Percentiles rank a stretch among this genome's conserved stretches.
Conservation (phyloP, 2,888 invertebrate genomes). For the Peribatodes rhomboidaria region DNA sequence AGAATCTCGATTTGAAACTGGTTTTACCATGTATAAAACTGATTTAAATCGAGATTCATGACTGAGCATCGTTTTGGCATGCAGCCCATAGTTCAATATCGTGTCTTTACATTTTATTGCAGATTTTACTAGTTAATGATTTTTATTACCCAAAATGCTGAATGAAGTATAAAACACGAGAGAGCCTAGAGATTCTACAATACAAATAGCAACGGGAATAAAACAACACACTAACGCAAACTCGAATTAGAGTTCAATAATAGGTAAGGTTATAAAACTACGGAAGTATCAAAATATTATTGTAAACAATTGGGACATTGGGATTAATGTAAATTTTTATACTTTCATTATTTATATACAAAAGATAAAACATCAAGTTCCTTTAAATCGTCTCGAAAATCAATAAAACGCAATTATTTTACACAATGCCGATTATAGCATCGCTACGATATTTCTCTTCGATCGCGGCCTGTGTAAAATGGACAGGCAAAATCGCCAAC, state of each 20-base stretch:
- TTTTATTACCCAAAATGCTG: not conserved
- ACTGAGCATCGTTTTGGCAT: too few relatives aligned
- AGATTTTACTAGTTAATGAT: not conserved
- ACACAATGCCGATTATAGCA: conserved; percentile 3
- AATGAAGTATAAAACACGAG: conserved; percentile 20
- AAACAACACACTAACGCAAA: conserved; percentile 13
- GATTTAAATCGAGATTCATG: too few relatives aligned
- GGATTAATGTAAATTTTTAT: conserved; percentile 17
- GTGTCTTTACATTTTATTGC: too few relatives aligned
- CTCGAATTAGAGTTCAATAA: conserved; percentile 16
- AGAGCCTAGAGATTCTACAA: conserved; percentile 34
- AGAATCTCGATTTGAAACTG: too few relatives aligned
- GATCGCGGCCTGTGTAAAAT: conserved; percentile 6
- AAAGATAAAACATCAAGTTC: conserved; percentile 21
- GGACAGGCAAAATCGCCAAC: conserved; percentile 9
- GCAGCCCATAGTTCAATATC: too few relatives aligned
- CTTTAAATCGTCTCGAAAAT: conserved; percentile 21
- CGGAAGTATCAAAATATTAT: conserved; percentile 33
- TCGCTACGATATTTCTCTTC: conserved; percentile 7
- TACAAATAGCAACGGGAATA: conserved; percentile 9
- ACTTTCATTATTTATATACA: conserved; percentile 2
- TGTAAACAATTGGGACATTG: conserved; percentile 32
- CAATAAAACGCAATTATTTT: not conserved
- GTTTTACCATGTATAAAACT: too few relatives aligned
- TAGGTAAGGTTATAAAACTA: conserved; percentile 22